A percentile compares a stretch with the other conserved stretches of the same genome.
phyloP scores from a whole-genome alignment of 1,140 invertebrate genomes.

The Trichomalopsis sarcophagae region DNA sequence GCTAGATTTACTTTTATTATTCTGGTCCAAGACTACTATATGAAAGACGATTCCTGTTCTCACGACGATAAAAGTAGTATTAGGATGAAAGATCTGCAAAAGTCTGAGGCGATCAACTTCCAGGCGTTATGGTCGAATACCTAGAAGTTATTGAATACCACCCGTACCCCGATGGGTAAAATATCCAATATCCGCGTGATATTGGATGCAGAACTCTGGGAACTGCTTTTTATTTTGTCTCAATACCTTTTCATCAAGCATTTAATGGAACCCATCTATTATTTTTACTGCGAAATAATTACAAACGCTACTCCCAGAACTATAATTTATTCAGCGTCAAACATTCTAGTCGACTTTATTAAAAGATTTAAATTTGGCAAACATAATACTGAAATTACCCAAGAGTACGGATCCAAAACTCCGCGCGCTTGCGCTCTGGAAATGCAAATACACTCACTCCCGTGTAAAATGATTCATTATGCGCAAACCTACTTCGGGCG shows the following conservation, averaged over 20 bases:
- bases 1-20: not conserved
- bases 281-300: not conserved
- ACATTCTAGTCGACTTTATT: not conserved
- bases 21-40: no score
- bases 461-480: conserved; percentile 34
- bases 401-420: conserved; percentile 10
- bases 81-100: not conserved
- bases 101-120: not conserved
- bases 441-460: conserved; percentile 26
- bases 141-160: conserved; percentile 17
- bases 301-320: not conserved
- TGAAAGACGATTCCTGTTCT: not conserved
- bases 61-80: not conserved
- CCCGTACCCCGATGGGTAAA: not conserved
- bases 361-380: conserved; percentile 5
- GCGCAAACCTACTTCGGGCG: conserved; percentile 6
- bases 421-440: not conserved
- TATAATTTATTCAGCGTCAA: not conserved
- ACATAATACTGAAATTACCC: not conserved
- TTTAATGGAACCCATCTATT: not conserved
- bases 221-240: not conserved
- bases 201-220: conserved; percentile 10
- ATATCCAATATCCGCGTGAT: conserved; percentile 28
- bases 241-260: not conserved
- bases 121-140: not conserved